Evolutionary conservation across 2,113 vertebrate species (phyloP), one percentile per base, ranked within the genome.

Genomic region (Phaethon lepturus): DNA sequence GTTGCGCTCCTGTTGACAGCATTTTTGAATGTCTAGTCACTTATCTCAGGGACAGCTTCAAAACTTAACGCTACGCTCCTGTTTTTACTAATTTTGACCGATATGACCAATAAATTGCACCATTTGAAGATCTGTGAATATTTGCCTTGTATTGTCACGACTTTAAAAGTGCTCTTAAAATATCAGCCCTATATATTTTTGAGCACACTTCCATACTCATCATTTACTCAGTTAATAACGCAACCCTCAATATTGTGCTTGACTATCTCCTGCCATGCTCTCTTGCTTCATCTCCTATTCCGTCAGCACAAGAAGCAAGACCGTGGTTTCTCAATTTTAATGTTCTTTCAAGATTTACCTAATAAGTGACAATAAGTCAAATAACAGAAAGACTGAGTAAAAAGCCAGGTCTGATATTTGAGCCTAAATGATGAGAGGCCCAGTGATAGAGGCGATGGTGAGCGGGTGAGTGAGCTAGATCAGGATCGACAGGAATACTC

Each of bases 81-180:
- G 25, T 9, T 12, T 59, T 62, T 47, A 29, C 11, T 28, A 17
- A 78, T 68, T 44, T 26, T 40, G 82, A 28, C 22, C 4, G 0
- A 17, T 7, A 17, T 0, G 28, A 50, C 22, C 11, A 0, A 14
- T 6, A 44, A 55, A 72, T 24, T 3, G 8, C n/a, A 50, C 5
- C 31, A 8, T 47, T 56, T 31, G 38, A 35, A 50, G 58, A 56
- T 23, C 38, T 35, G 31, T 18, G 50, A 63, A 50, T 16, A 35
- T 64, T 9, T 73, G 19, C 58, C 23, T 76, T 38, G 33, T 13
- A 86, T 50, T 0, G 3, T n/a, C 40, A 4, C 22, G 68, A 16
- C 29, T 49, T 56, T 2, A 47, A 68, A 79, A 2, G 18, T 58
- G 42, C 7, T 38, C 33, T 74, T 13, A 19, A 67, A 89, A 62